These are phyloP conservation scores for Camponotus pennsylvanicus DNA, from an alignment of 1,140 invertebrate species.

Conservation along the genomic window DNA sequence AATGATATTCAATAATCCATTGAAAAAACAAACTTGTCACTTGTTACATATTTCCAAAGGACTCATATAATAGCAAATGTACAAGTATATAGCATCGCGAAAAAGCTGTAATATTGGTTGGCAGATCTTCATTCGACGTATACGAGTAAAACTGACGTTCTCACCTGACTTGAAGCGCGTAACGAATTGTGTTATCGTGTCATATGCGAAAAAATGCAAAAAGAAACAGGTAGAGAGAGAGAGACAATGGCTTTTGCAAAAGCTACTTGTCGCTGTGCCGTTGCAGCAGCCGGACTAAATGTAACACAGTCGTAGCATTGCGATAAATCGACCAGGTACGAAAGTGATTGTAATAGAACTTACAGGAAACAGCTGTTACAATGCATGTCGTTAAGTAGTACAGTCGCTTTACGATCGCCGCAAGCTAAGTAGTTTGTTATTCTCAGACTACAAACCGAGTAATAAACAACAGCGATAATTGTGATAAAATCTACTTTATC, in stretches of 20 bases:
- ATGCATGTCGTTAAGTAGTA: slow-evolving; percentile 63
- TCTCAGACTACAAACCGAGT: slow-evolving; percentile 40
- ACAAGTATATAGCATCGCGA: not conserved
- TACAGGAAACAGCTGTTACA: slow-evolving; percentile 70
- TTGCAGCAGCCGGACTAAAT: slow-evolving; percentile 38
- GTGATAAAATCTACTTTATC: slow-evolving; percentile 70
- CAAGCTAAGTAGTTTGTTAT: slow-evolving; percentile 65
- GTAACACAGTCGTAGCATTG: slow-evolving; percentile 57
- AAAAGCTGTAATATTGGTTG: not conserved
- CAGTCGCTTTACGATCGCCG: slow-evolving; percentile 63
- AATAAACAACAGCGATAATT: slow-evolving; percentile 70
- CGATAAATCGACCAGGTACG: slow-evolving; percentile 59
- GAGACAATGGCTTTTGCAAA: slow-evolving; percentile 17
- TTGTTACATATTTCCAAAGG: not conserved
- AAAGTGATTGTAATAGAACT: slow-evolving; percentile 69
- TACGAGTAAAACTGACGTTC: no score
- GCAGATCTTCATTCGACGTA: not conserved
- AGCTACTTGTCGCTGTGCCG: slow-evolving; percentile 52
- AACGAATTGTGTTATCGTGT: slow-evolving; percentile 14
- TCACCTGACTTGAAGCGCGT: not conserved
- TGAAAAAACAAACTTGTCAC: slow-evolving; percentile 8
- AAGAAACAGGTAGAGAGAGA: not conserved
- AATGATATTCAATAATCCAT: not conserved
- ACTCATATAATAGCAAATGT: not conserved
- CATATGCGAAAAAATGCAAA: not conserved